These are phyloP conservation scores for Pterophyllum scalare DNA, from an alignment of 2,113 vertebrate genomes.

Conservation along the genomic window DNA sequence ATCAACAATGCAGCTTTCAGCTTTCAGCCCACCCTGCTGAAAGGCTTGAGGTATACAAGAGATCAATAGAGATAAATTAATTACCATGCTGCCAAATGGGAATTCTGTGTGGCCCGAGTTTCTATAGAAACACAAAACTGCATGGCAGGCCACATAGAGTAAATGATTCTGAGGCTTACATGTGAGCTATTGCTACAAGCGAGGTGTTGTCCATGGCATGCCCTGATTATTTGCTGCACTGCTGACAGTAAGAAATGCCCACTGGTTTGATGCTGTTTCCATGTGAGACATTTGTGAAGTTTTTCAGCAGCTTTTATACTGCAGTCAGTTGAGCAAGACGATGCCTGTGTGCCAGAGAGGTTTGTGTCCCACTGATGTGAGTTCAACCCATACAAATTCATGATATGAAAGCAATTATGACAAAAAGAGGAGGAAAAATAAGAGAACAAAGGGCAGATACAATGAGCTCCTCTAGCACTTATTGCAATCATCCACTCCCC, in stretches of 20 bases:
- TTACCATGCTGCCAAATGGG: conserved; percentile 70
- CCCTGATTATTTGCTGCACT: conserved; percentile 41
- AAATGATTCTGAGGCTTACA: conserved; percentile 42
- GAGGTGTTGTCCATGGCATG: conserved; percentile 14
- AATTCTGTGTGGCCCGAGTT: conserved; percentile 51
- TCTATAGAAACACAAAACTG: conserved; percentile 61
- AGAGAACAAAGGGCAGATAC: conserved; percentile 15
- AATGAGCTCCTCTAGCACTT: conserved; percentile 32
- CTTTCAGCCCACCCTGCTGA: conserved; percentile 64
- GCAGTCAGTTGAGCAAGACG: conserved; percentile 38
- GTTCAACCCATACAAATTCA: conserved; percentile 49
- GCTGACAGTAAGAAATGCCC: conserved; percentile 44
- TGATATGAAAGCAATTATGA: conserved; percentile 57
- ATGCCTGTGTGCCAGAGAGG: conserved; percentile 23
- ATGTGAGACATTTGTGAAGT: conserved; percentile 13
- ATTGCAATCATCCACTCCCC: conserved; percentile 10
- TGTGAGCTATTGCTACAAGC: conserved; percentile 27
- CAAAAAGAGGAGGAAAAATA: conserved; percentile 30
- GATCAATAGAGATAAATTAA: conserved; percentile 81
- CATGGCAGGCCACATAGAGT: conserved; percentile 15
- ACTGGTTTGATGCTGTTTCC: conserved; percentile 42
- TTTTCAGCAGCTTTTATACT: conserved; percentile 22
- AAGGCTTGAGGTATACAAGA: conserved; percentile 72
- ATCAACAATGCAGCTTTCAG: conserved; percentile 69
- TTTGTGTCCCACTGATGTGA: conserved; percentile 48